Evolutionary conservation across 2,888 invertebrate species (phyloP).

Genomic region (Lamellibrachia columna): DNA sequence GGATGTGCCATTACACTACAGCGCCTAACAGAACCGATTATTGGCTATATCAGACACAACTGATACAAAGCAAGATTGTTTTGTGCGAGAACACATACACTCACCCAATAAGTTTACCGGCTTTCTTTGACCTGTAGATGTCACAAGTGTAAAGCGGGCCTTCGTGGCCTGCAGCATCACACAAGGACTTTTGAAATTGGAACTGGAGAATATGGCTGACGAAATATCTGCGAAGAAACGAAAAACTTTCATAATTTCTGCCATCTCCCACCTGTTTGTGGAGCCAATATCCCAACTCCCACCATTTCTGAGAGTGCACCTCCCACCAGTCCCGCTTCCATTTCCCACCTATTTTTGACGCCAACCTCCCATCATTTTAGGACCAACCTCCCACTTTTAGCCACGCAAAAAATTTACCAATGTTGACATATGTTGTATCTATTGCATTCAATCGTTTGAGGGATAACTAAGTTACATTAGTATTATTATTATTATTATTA

Average conservation of each 20-base stretch:
- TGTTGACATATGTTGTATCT: not conserved
- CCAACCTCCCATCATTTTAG: too few relatives aligned
- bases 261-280: too few relatives aligned
- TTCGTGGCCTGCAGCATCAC: conserved; percentile 79
- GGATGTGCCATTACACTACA: too few relatives aligned
- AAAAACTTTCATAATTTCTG: not conserved
- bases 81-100: conserved; percentile 66
- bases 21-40: too few relatives aligned
- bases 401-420: too few relatives aligned
- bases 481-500: not conserved
- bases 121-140: conserved; percentile 86
- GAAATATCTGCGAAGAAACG: conserved; percentile 78
- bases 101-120: conserved; percentile 85
- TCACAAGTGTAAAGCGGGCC: conserved; percentile 90
- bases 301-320: too few relatives aligned
- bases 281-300: too few relatives aligned
- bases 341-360: too few relatives aligned
- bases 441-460: not conserved
- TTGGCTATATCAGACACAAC: too few relatives aligned
- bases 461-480: not conserved
- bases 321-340: too few relatives aligned
- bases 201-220: conserved; percentile 92
- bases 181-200: conserved; percentile 87
- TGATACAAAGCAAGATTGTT: too few relatives aligned
- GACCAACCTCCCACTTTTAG: too few relatives aligned